Conservation (phyloP, 2,113 vertebrate species). For the Elgaria multicarinata region DNA sequence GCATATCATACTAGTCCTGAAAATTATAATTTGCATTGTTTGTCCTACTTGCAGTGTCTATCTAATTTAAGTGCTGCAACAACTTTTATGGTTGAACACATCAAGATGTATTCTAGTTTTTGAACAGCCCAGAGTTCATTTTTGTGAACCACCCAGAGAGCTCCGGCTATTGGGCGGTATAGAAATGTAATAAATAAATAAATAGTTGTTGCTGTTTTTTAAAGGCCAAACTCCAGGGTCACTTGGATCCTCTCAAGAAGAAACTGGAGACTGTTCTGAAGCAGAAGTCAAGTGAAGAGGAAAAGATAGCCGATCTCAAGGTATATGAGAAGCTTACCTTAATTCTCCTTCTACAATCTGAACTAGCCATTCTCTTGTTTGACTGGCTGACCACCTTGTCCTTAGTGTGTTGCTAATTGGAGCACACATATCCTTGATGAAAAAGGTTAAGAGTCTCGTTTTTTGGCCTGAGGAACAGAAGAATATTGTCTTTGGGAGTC, state of each 20-base stretch:
- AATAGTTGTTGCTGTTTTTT: background rate
- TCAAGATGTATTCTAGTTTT: background rate
- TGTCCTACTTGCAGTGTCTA: background rate
- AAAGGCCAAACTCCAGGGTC: constrained; percentile 76
- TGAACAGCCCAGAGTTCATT: too few species aligned
- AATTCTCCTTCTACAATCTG: background rate
- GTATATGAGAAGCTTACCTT: constrained; percentile 40
- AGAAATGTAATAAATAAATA: too few species aligned
- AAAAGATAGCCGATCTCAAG: constrained; percentile 74
- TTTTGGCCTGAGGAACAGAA: background rate
- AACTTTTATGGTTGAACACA: background rate
- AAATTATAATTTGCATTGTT: background rate
- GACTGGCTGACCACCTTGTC: background rate
- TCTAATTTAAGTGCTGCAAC: background rate
- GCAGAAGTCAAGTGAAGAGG: constrained; percentile 76
- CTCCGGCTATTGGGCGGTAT: too few species aligned
- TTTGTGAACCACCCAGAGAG: too few species aligned
- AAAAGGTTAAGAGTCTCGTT: background rate
- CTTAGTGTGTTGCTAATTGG: background rate
- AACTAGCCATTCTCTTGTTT: background rate
- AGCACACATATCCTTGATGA: background rate
- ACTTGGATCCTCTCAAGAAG: constrained; percentile 75
- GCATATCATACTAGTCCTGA: too few species aligned
- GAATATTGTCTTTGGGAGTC: background rate
- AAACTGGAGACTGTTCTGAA: constrained; percentile 75